Evolutionary conservation across 2,113 vertebrate species (phyloP).

Genomic region (Cisticola juncidis): DNA sequence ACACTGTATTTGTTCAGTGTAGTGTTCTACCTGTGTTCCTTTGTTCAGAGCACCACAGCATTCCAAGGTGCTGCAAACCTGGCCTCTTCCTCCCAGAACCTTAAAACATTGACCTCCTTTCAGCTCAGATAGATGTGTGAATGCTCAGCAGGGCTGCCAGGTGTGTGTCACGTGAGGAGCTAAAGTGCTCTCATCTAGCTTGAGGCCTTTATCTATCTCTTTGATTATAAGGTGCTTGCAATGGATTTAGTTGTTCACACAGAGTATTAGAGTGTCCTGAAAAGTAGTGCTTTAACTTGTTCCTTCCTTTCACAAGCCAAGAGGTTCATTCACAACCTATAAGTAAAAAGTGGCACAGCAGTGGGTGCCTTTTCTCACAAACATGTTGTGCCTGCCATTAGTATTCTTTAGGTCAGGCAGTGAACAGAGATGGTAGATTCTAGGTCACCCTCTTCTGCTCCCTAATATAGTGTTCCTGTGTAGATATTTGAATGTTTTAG

Average conservation of each 20-base stretch:
- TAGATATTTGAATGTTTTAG: background rate
- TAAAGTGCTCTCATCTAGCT: background rate
- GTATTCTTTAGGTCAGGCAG: background rate
- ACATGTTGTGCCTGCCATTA: background rate
- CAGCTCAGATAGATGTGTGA: background rate
- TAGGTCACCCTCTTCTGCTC: background rate
- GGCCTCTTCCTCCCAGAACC: background rate
- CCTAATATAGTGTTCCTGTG: background rate
- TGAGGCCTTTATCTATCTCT: background rate
- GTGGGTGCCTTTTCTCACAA: background rate
- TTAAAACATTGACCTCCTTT: background rate
- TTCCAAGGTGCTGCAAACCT: background rate
- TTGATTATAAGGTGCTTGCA: background rate
- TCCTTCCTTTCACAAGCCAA: background rate
- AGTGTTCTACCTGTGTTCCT: background rate
- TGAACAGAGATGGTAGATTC: background rate
- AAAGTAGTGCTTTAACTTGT: background rate
- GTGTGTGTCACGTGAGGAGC: background rate
- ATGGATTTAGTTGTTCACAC: background rate
- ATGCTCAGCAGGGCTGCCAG: background rate
- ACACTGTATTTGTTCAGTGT: background rate
- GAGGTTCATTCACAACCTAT: background rate
- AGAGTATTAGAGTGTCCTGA: background rate
- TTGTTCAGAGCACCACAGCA: background rate
- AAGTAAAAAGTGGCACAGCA: background rate